Evolutionary conservation across 2,113 vertebrate species (phyloP).

Genomic region (Gobiocypris rarus): DNA sequence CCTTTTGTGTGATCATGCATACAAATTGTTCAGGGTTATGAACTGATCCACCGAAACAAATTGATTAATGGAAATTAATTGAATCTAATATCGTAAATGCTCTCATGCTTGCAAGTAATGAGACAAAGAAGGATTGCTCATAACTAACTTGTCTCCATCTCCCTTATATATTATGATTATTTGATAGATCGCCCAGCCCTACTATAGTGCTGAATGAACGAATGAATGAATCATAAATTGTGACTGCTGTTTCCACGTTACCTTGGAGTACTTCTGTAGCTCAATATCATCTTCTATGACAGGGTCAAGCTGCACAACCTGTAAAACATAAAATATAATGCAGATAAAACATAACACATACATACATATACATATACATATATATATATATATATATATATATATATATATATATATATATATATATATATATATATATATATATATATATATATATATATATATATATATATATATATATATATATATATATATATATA

Average conservation of each 20-base stretch:
- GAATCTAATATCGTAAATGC: not conserved
- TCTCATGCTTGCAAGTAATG: not conserved
- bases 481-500: not conserved
- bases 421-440: too few relatives aligned
- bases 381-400: too few relatives aligned
- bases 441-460: too few relatives aligned
- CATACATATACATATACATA: not conserved
- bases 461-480: not conserved
- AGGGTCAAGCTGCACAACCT: slow-evolving; percentile 88
- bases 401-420: too few relatives aligned
- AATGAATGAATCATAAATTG: not conserved
- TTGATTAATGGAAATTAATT: not conserved
- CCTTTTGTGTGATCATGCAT: not conserved
- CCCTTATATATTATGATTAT: not conserved
- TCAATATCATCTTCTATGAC: slow-evolving; percentile 87
- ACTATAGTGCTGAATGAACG: not conserved
- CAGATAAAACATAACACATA: not conserved
- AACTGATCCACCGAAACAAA: not conserved
- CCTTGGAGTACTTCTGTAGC: slow-evolving; percentile 94
- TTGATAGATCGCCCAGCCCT: not conserved
- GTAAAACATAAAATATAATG: slow-evolving; percentile 36
- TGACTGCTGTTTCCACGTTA: slow-evolving; percentile 58
- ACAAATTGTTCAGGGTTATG: not conserved
- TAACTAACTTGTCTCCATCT: not conserved
- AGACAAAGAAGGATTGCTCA: not conserved